Base-by-base conservation (phyloP, 2,113 vertebrate genomes). In the Vicugna pacos region DNA sequence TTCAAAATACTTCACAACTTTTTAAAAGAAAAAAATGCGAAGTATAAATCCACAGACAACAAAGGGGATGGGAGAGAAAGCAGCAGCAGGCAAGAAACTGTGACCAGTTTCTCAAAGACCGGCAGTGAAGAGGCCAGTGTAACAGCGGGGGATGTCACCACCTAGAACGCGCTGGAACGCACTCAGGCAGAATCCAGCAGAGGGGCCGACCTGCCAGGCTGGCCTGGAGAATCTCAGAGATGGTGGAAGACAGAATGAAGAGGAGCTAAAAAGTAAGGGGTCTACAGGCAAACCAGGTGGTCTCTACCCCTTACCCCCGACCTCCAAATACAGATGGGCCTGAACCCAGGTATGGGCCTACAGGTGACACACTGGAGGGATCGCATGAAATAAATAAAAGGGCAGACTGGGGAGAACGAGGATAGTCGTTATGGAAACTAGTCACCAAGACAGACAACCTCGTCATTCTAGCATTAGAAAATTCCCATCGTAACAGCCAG, bases 381-480 rank as follows among this genome's bases (percentile, higher is more conserved):
- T 46, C 38, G 67, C 60, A 42, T 48, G 30, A 93, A 93, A 67
- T 46, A 81, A 73, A 60, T 52, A 17, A 38, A 65, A 67, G 24
- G 50, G 32, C 24, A 42, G 5, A 35, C 24, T 16, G 22, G 20
- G n/a, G 16, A 81, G 30, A 94, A 75, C 3, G 7, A 26, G 10
- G 16, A 15, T 7, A 64, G 46, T 76, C 82, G 32, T 14, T n/a
- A 24, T 1, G 15, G 75, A 76, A 81, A 76, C 7, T 6, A 19
- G 50, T 69, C 58, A 62, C 20, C 75, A 60, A 81, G 12, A 65
- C 20, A 9, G 62, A 73, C 64, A 19, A 38, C 2, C 76, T 91
- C 19, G 81, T 94, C 50, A 60, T 91, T 88, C 42, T 3, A 88
- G 42, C 42, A 62, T 86, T 67, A 82, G 38, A 60, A 93, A 94